Conservation (phyloP, 2,797 vertebrate species). For the Melopsittacus undulatus region DNA sequence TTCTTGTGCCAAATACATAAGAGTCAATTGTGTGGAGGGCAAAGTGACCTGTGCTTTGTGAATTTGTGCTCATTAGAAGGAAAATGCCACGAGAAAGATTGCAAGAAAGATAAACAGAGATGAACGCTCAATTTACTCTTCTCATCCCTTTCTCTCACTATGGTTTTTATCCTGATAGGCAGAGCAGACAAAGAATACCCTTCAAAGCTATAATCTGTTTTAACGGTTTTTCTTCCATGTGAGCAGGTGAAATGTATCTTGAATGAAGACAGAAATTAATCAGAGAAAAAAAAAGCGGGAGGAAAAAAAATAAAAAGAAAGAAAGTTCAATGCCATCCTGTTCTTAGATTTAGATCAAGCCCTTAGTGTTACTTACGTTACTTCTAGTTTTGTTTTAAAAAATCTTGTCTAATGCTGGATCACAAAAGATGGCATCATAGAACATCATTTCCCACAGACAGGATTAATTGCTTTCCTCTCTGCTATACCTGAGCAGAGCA, state of each 20-base stretch:
- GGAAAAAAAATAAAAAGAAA: neutral
- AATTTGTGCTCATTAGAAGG: slow-evolving; percentile 1
- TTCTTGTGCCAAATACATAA: neutral
- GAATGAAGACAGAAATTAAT: neutral
- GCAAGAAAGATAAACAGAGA: neutral
- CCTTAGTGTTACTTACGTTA: neutral
- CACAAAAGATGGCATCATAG: neutral
- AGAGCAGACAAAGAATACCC: neutral
- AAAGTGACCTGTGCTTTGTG: neutral
- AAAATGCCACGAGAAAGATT: neutral
- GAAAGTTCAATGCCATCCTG: neutral
- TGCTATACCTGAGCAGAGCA: neutral
- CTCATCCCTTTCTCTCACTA: neutral
- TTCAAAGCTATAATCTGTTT: slow-evolving; percentile 1
- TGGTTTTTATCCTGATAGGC: slow-evolving; percentile 2
- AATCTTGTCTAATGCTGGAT: neutral
- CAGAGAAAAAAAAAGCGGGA: neutral
- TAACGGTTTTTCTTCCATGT: neutral
- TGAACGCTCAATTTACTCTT: neutral
- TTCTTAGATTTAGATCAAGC: neutral
- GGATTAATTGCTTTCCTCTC: neutral
- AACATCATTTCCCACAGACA: neutral
- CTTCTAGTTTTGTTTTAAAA: neutral
- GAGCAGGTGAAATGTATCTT: neutral
- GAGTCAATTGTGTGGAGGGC: neutral